Evolutionary conservation across 2,797 vertebrate species (phyloP), one percentile per base, ranked within the genome.

Genomic region (Pteronotus mesoamericanus): DNA sequence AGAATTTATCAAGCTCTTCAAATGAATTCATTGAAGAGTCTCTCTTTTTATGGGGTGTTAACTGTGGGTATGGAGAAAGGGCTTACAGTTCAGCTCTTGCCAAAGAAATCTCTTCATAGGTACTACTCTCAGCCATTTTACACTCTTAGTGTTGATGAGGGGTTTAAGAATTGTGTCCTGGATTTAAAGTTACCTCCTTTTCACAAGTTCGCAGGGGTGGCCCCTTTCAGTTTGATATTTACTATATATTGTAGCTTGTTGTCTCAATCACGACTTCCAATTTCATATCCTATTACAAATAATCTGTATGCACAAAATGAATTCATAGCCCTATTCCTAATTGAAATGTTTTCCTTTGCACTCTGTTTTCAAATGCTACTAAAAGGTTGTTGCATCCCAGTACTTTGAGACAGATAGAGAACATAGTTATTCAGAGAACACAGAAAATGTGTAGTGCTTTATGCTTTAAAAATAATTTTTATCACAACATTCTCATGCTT

Each of bases 391-490:
- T n/a, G 86, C 39, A 29, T 37, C 34, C 34, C 26, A n/a, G 19
- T 77, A 37, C 51, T 75, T 94, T 78, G 24, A 72, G 64, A 32
- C 34, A 61, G 21, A 37, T 37, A 39, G 46, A 83, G 19, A 89
- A 44, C 32, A 74, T 29, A 89, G n/a, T 59, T 84, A 59, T 74
- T 75, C 85, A 77, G n/a, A 82, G 44, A 79, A 61, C 39, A 69
- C 22, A 68, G 22, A 53, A 78, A 90, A 84, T 24, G 14, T 46
- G 1, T 10, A 80, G 85, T n/a, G 61, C 22, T 83, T 94, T 72
- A 34, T 55, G 29, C 39, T 79, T 93, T 69, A 93, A 92, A 84
- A 96, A 84, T 68, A 48, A 94, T 74, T 61, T 77, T 21, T 83
- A 86, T 69, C 37, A 74, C 34, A 89, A 61, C 42, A 75, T 69